Conservation (phyloP, 64 coral and sea anemone genomes). For the Hydrozoanthus tunicans region DNA sequence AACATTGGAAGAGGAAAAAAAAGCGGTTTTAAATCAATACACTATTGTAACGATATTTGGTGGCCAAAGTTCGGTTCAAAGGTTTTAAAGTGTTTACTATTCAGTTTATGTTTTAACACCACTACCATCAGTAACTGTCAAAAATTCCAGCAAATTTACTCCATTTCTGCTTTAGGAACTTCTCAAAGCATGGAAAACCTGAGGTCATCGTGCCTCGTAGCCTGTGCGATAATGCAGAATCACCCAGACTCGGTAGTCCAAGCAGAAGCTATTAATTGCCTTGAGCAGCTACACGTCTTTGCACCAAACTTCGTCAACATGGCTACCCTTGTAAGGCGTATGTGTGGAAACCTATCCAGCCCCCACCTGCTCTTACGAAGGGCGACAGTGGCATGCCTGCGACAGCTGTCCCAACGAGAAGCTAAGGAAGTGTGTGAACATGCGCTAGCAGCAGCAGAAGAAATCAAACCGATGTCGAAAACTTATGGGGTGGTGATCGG, state of each 20-base stretch:
- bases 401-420: slow-evolving; percentile 94
- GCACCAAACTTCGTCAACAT: slow-evolving; percentile 97
- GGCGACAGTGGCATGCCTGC: slow-evolving; percentile 91
- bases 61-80: too few relatives aligned
- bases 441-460: slow-evolving; percentile 79
- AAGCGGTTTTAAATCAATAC: too few relatives aligned
- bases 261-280: slow-evolving; percentile 95
- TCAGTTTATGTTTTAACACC: too few relatives aligned
- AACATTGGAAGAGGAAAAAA: too few relatives aligned
- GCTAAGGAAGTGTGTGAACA: slow-evolving; percentile 98
- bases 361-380: slow-evolving; percentile 89
- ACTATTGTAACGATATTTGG: too few relatives aligned
- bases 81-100: too few relatives aligned
- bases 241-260: slow-evolving; percentile 96
- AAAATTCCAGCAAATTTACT: too few relatives aligned
- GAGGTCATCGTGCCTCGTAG: slow-evolving; percentile 82
- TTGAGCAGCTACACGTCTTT: slow-evolving; percentile 99
- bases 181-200: slow-evolving; percentile 82
- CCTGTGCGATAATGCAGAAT: slow-evolving; percentile 97
- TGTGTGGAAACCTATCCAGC: slow-evolving; percentile 92
- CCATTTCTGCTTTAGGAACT: slow-evolving; percentile 40
- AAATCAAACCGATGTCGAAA: slow-evolving; percentile 60
- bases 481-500: slow-evolving; percentile 89
- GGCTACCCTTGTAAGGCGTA: slow-evolving; percentile 78
- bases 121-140: too few relatives aligned